Base-by-base conservation (phyloP, 2,888 invertebrate species). In the Griposia aprilina region DNA sequence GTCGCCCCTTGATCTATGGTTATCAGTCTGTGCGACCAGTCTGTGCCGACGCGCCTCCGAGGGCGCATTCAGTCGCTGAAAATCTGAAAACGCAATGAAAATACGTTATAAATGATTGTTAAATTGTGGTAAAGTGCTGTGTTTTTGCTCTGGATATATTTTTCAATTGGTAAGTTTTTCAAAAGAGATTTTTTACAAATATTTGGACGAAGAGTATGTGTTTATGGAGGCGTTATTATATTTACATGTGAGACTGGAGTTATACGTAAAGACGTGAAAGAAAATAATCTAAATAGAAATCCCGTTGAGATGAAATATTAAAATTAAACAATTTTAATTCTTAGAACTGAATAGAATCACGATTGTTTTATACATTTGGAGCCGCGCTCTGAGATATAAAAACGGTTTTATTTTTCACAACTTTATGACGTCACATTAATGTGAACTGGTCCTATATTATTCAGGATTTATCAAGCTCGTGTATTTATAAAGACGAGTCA, bases 21-120 rank as follows among this genome's bases (percentile, higher is more conserved):
- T 90, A 88, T 88, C 89, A 85, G 78, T 87, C 82, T 83, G 81
- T 87, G 86, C 84, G 80, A 87, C 89, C 93, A 94, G 94, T 94
- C 91, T 87, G 84, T 88, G 88, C 84, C 89, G 88, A 86, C 81
- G 81, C 90, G 90, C 82, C 88, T 86, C 79, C 73, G 90, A 89
- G 89, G 87, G 81, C 90, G 89, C 90, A 90, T 89, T 90, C 85
- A 85, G 78, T 80, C 83, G 78, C 88, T 88, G 88, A 88, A 91
- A 90, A 86, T 76, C 82, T 80, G 85, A 85, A 86, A 91, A 80
- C 78, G 86, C 81, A 75, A 76, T 83, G 77, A 84, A 84, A 86
- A 89, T 88, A 88, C 87, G 89, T 74, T 83, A 59, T 69, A 81
- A 84, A 78, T 73, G 81, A 84, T 82, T 74, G 75, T 82, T 80